Percentiles rank a stretch among this genome's conserved stretches.
phyloP scores from a whole-genome alignment of 1,140 invertebrate species.

The Scaptomyza graminum region DNA sequence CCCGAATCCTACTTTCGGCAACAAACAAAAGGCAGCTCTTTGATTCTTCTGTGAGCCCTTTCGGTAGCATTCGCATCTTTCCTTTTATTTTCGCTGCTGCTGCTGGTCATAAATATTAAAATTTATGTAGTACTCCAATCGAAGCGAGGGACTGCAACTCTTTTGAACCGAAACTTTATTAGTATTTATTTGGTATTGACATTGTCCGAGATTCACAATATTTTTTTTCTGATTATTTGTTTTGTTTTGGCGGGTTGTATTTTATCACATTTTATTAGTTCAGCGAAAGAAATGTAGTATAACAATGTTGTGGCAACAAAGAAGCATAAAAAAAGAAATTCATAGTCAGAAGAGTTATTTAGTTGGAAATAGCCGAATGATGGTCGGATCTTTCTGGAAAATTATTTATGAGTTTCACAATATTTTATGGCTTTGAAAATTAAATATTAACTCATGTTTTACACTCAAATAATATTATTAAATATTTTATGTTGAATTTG shows the following conservation, averaged over 20 bases:
- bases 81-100: conserved; percentile 28
- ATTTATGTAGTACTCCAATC: conserved; percentile 71
- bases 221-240: background rate
- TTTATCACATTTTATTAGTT: conserved; percentile 57
- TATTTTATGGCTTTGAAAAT: no score
- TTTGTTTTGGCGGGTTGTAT: conserved; percentile 26
- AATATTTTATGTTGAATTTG: no score
- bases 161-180: conserved; percentile 59
- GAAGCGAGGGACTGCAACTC: conserved; percentile 9
- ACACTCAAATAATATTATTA: no score
- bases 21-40: conserved; percentile 19
- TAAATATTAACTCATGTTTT: no score
- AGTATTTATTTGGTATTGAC: conserved; percentile 74
- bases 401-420: no score
- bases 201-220: conserved; percentile 42
- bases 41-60: conserved; percentile 34
- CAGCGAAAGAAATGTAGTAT: conserved; percentile 2
- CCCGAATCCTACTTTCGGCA: no score
- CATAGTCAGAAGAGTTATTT: background rate
- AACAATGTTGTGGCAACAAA: conserved; percentile 25
- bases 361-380: no score
- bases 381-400: no score
- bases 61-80: conserved; percentile 41
- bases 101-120: conserved; percentile 72
- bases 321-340: background rate